These are phyloP conservation scores for Danionella dracula DNA, from an alignment of 2,797 vertebrate genomes.

Conservation along the genomic window DNA sequence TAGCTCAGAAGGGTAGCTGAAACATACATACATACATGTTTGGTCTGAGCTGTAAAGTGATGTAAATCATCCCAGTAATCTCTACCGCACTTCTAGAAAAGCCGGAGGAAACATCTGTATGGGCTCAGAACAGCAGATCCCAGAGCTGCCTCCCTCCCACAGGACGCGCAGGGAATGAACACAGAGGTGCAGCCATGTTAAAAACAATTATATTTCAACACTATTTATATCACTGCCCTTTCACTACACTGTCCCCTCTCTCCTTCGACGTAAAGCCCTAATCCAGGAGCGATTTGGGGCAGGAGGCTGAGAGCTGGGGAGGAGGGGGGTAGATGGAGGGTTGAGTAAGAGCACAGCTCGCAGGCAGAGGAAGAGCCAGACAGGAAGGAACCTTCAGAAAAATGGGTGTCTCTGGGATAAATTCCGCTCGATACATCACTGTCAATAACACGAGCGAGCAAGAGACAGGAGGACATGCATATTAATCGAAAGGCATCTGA, in stretches of 20 bases:
- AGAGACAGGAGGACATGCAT: constrained; percentile 86
- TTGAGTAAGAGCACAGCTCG: constrained; percentile 25
- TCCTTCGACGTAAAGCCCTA: constrained; percentile 71
- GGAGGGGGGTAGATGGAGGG: constrained; percentile 4
- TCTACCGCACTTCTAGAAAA: constrained; percentile 41
- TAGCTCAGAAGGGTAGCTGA: too few species aligned
- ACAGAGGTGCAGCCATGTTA: constrained; percentile 76
- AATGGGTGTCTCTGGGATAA: constrained; percentile 83
- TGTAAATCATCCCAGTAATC: too few species aligned
- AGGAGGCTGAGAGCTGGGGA: constrained; percentile 51
- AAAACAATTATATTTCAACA: constrained; percentile 87
- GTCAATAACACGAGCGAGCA: constrained; percentile 86
- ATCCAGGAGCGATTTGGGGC: constrained; percentile 68
- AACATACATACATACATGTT: too few species aligned
- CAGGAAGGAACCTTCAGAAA: constrained; percentile 82
- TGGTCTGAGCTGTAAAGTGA: too few species aligned
- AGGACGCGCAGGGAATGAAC: constrained; percentile 73
- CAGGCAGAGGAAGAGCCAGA: constrained; percentile 23
- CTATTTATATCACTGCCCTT: constrained; percentile 83
- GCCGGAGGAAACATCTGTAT: constrained; percentile 46
- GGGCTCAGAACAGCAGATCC: constrained; percentile 67
- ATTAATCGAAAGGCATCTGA: constrained; percentile 99
- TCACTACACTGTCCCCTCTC: constrained; percentile 74
- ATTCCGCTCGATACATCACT: constrained; percentile 94
- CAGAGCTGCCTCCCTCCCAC: constrained; percentile 82